These are phyloP conservation scores for Heptranchias perlo DNA, from an alignment of 2,113 vertebrate genomes.

Conservation along the genomic window DNA sequence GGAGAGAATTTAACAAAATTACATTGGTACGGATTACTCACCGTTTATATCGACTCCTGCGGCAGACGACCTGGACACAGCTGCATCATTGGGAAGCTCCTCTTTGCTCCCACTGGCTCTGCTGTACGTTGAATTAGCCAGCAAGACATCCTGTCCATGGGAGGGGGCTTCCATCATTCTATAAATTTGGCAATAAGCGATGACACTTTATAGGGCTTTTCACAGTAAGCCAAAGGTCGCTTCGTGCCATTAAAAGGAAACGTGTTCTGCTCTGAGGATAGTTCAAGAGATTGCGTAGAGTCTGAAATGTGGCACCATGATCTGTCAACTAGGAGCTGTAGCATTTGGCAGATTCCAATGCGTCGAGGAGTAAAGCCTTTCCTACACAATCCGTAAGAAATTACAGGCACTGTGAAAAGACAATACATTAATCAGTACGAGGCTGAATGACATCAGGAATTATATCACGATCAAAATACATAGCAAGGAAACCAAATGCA, in stretches of 20 bases:
- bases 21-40: background rate
- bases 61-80: background rate
- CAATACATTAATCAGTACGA: background rate
- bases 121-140: background rate
- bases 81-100: background rate
- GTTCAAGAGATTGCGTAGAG: background rate
- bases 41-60: background rate
- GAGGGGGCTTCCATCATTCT: background rate
- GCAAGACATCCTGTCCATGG: background rate
- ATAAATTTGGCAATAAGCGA: background rate
- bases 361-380: background rate
- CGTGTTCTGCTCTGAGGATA: background rate
- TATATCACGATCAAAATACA: background rate
- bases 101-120: background rate
- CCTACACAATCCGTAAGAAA: background rate
- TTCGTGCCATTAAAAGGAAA: slow-evolving; percentile 25
- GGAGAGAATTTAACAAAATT: background rate
- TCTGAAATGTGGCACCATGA: background rate
- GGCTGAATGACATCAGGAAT: background rate
- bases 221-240: background rate
- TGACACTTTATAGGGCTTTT: background rate
- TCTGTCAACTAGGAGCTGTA: background rate
- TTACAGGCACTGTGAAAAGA: slow-evolving; percentile 19
- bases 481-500: background rate
- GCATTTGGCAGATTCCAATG: background rate